Base-by-base conservation (phyloP, 2,888 invertebrate species). In the Nebria salina region DNA sequence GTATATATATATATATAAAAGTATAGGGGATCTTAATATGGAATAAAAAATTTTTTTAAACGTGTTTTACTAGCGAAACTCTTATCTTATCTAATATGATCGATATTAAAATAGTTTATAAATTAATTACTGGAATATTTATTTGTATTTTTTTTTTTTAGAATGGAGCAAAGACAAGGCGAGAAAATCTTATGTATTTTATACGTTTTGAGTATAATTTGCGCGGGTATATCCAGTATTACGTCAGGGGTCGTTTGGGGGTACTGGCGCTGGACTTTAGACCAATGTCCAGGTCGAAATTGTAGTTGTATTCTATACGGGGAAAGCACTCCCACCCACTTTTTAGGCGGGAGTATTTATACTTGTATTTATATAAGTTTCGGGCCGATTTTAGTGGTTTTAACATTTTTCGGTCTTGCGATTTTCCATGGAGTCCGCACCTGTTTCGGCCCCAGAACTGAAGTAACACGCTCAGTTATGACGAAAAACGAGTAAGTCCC, bases 301-400 rank as follows among this genome's bases (percentile, higher is more conserved):
- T 94, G 94, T 85, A 94, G 94, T 68, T 94, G 94, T 85, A 93
- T 93, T 84, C 89, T 94, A 65, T 93, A 92, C 86, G 93, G 93
- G 1, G 88, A 91, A 77, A 91, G 92, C 84, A 92, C 93, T 15
- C 91, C 89, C 77, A 91, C 91, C 68, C 91, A 91, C 84, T 94
- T 94, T 85, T 91, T 88, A 83, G 89, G 89, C 88, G 85, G 83
- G 82, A 83, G 77, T 68, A 65, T 75, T 26, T 80, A 68, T 72
- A 80, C 92, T 82, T 94, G 94, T 84, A 88, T 93, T 83, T 94
- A 92, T 90, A 91, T 93, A n/a, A 92, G 93, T 77, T 93, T 93
- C 85, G 94, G 93, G 2, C 91, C 93, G 1, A 84, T 94, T 9
- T 89, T 94, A 13, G 91, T 93, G 43, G 87, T 94, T 43, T 88